These are phyloP conservation scores for Barnardius zonarius DNA, from an alignment of 2,113 vertebrate genomes.

Conservation along the genomic window DNA sequence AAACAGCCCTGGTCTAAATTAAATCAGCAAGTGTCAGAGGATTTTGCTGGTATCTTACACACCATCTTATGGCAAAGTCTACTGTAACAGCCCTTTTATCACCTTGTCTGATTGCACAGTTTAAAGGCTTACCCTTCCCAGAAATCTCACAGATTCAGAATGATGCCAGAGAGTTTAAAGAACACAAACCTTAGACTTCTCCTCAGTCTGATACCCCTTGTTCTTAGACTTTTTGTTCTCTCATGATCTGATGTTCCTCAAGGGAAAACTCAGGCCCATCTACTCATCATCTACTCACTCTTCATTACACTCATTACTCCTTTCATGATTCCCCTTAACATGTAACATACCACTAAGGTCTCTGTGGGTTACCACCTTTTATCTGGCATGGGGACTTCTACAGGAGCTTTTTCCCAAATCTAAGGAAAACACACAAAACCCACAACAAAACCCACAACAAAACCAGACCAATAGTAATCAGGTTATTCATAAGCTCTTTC, in stretches of 20 bases:
- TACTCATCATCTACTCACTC: background rate
- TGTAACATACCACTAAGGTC: background rate
- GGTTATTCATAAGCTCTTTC: background rate
- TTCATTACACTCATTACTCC: background rate
- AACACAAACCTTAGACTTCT: background rate
- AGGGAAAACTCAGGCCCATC: background rate
- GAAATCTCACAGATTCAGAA: background rate
- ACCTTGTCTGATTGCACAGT: background rate
- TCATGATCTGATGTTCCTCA: background rate
- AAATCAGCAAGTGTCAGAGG: background rate
- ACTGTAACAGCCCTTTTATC: background rate
- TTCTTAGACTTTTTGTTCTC: background rate
- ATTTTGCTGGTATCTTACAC: background rate
- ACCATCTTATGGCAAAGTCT: background rate
- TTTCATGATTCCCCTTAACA: background rate
- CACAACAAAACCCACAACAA: background rate
- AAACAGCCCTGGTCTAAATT: background rate
- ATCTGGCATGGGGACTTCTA: background rate
- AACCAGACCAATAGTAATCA: background rate
- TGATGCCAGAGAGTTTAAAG: background rate
- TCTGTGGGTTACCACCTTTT: background rate
- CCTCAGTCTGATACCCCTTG: background rate
- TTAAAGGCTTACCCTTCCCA: background rate
- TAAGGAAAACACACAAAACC: background rate
- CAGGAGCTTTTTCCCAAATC: background rate